Conservation (phyloP, 1,140 invertebrate species). For the Zaprionus africanus region DNA sequence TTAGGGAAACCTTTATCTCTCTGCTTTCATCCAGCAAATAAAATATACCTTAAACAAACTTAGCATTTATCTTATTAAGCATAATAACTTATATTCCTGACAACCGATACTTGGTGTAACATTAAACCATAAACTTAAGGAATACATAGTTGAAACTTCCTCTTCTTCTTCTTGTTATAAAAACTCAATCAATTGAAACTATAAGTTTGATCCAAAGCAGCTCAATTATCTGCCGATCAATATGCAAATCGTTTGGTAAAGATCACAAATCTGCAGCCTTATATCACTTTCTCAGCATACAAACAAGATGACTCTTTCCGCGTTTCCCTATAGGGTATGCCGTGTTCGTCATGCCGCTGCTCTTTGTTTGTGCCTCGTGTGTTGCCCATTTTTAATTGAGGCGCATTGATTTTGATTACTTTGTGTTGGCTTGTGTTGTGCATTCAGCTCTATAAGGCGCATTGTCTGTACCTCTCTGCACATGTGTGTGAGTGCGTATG, state of each 20-base stretch:
- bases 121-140: too few relatives aligned
- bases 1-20: too few relatives aligned
- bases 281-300: not conserved
- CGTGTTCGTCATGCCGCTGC: not conserved
- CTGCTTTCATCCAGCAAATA: too few relatives aligned
- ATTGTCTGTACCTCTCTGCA: slow-evolving; percentile 43
- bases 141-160: too few relatives aligned
- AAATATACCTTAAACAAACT: too few relatives aligned
- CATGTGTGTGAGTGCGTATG: slow-evolving; percentile 11
- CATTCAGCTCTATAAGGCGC: slow-evolving; percentile 39
- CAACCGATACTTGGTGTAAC: too few relatives aligned
- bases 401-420: slow-evolving; percentile 76
- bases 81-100: too few relatives aligned
- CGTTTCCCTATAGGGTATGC: slow-evolving; percentile 13
- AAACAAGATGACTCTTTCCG: too few relatives aligned
- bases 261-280: not conserved
- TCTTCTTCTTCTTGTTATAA: not conserved
- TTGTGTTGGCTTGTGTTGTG: slow-evolving; percentile 40
- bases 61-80: too few relatives aligned
- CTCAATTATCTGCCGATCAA: too few relatives aligned
- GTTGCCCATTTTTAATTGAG: slow-evolving; percentile 65
- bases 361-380: slow-evolving; percentile 19
- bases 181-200: not conserved
- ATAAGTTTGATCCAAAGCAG: not conserved
- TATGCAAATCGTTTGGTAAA: not conserved